Base-by-base conservation (phyloP, 2,113 vertebrate species). In the Oplegnathus fasciatus region DNA sequence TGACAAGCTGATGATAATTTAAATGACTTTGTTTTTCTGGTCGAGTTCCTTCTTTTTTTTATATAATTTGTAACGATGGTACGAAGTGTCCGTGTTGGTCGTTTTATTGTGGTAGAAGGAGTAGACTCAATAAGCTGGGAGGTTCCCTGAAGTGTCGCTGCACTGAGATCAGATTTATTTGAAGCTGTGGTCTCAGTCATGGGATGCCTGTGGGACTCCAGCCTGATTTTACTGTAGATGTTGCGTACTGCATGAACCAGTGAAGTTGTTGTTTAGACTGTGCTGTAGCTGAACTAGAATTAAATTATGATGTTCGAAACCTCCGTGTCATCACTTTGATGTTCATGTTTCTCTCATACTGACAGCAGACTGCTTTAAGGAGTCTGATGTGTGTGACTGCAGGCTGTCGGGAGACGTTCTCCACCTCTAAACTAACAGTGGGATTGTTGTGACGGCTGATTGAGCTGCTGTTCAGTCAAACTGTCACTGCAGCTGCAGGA, bases 201-300 rank as follows among this genome's bases (percentile, higher is more conserved):
- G 58, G 6, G 42, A 64, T 9, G 71, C 60, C 60, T 28, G 71
- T 2, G 37, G 83, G 85, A 61, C 24, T 20, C 52, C 34, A 1
- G 72, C 72, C 86, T 40, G 96, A 78, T 91, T 83, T 91, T 80
- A 84, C 91, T 96, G 95, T 97, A 97, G 96, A 96, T 95, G 96
- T 95, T 96, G 95, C 94, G 94, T 97, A 96, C 94, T 91, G 98
- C 98, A 98, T 98, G 98, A 97, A 93, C 92, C 96, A 42, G 94
- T 97, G 96, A 96, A 96, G 92, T 92, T 96, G 96, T 96, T 85
- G 96, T 97, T 94, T 94, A 85, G 86, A 86, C 20, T 95, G 96
- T 97, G 94, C 92, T 95, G 96, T 98, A 97, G 97, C 92, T 96
- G 93, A 96, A 96, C 94, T 95, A 91, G 95, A 97, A 97, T 97